Base-by-base conservation (phyloP, 2,113 vertebrate genomes). In the Zootoca vivipara region DNA sequence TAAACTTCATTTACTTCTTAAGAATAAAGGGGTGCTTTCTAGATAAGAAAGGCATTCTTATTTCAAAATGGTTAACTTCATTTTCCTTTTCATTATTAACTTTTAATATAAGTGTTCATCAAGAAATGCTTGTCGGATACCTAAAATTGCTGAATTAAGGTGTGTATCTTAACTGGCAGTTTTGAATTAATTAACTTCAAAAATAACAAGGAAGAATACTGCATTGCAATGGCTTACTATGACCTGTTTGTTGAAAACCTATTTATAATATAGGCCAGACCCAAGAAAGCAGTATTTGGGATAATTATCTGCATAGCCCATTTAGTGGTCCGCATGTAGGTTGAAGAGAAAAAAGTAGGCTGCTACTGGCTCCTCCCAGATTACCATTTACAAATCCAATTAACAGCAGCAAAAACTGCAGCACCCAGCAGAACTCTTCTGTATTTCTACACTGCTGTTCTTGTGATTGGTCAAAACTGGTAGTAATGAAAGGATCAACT, bases 401-500 rank as follows among this genome's bases (percentile, higher is more conserved):
- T 95, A 96, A 83, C 46, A 42, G 3, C 90, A 90, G 92, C 91
- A 93, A 94, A 92, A 90, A 90, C 91, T 4, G 18, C 9, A 78
- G 86, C 56, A 72, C 86, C 82, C 85, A 89, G 89, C 79, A 89
- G 78, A 74, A 86, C 82, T 62, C 77, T 35, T 35, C 87, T 91
- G 72, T 91, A 67, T 89, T 85, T 81, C 78, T 79, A 6, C 75
- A 1, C 62, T 78, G 0, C 58, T 12, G 62, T 89, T 64, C 46
- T 62, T 79, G 64, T 24, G 83, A 15, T 62, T 78, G 35, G 33
- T 82, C 77, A 62, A 75, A 40, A 69, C 77, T 38, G 82, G 89
- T 88, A 91, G 1, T 89, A 84, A 96, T 96, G 95, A 95, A 95
- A 89, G 90, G 77, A 73, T 92, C 95, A 78, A 38, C 93, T 72